Conservation (phyloP, 2,888 invertebrate species). For the Periphyllus acericola region DNA sequence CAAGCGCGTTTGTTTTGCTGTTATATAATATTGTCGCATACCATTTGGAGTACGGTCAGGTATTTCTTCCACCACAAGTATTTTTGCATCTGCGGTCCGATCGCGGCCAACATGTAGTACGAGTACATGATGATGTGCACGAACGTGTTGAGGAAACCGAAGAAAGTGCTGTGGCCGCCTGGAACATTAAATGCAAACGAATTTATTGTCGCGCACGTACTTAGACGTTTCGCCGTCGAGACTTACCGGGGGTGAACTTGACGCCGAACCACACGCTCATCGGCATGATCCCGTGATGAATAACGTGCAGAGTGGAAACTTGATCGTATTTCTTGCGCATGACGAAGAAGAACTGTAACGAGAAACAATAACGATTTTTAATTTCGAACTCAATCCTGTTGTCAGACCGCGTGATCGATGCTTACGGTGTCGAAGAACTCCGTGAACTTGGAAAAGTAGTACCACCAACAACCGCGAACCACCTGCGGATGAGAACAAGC, state of each 20-base stretch:
- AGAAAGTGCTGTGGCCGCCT: slow-evolving; percentile 94
- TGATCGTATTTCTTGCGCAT: slow-evolving; percentile 93
- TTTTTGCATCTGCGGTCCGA: slow-evolving; percentile 86
- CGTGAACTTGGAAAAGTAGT: slow-evolving; percentile 92
- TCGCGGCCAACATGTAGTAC: slow-evolving; percentile 89
- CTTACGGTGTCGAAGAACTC: slow-evolving; percentile 90
- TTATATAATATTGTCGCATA: slow-evolving; percentile 67
- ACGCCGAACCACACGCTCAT: slow-evolving; percentile 93
- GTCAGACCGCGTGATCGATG: not conserved
- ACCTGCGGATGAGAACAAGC: slow-evolving; percentile 72
- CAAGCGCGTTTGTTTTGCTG: too few species aligned
- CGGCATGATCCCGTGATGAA: slow-evolving; percentile 96
- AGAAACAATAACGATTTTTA: not conserved
- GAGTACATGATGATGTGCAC: slow-evolving; percentile 95
- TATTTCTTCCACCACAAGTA: slow-evolving; percentile 97
- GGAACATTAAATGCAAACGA: slow-evolving; percentile 65
- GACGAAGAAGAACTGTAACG: slow-evolving; percentile 79
- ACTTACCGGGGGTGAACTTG: slow-evolving; percentile 71
- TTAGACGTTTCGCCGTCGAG: not conserved
- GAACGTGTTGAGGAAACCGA: slow-evolving; percentile 91
- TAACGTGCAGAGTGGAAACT: slow-evolving; percentile 89
- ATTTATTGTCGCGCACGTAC: too few species aligned
- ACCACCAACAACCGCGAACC: slow-evolving; percentile 90
- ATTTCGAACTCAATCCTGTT: not conserved
- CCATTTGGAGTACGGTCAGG: slow-evolving; percentile 90